Evolutionary conservation across 2,888 invertebrate species (phyloP).

Genomic region (Acrobasis repandana): DNA sequence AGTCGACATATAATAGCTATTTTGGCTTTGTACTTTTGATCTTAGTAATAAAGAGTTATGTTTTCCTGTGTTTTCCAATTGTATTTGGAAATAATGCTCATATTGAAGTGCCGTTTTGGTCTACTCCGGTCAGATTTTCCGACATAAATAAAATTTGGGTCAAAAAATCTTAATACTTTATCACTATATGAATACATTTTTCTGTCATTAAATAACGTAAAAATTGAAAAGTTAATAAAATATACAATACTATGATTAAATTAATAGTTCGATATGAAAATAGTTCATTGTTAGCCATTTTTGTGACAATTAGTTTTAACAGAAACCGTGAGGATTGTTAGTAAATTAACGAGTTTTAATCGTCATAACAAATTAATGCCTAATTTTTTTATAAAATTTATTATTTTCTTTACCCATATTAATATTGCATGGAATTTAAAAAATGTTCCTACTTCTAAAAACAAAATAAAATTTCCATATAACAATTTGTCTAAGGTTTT

Average conservation of each 20-base stretch:
- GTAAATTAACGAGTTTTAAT: background rate
- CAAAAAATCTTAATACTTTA: background rate
- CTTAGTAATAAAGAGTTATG: background rate
- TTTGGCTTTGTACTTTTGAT: no score
- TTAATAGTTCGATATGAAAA: no score
- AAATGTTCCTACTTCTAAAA: conserved; percentile 15
- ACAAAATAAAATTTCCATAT: conserved; percentile 1
- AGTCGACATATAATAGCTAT: no score
- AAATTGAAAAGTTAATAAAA: no score
- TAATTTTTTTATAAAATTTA: background rate
- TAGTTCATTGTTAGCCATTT: background rate
- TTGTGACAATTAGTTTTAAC: background rate
- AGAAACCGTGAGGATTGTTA: background rate
- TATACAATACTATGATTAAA: no score
- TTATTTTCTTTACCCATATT: background rate
- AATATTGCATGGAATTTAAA: background rate
- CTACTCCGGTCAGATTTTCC: no score
- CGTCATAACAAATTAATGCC: background rate
- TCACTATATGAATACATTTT: no score
- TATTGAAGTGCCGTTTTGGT: background rate
- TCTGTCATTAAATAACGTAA: no score
- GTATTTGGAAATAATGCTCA: background rate
- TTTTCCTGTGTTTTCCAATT: background rate
- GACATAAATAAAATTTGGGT: background rate
- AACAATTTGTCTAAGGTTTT: background rate